phyloP scores from a whole-genome alignment of 2,797 vertebrate species.

The Coranthus polyacanthus region DNA sequence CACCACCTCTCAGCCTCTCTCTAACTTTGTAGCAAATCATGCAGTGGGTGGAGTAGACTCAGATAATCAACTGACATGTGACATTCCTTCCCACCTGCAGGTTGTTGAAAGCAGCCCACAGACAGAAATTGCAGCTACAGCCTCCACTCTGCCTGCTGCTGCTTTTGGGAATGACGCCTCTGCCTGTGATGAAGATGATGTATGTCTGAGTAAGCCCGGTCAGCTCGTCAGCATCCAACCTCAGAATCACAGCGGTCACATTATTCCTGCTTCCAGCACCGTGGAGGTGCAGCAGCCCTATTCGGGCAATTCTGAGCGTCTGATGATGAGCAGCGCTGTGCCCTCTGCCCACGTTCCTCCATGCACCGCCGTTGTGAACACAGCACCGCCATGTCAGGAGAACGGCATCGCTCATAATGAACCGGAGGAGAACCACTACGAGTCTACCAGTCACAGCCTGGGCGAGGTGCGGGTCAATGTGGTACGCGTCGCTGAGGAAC shows the following conservation, averaged over 20 bases:
- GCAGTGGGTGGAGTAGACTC: background rate
- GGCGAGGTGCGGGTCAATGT: conserved; percentile 45
- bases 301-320: conserved; percentile 56
- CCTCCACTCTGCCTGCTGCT: background rate
- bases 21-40: too few species aligned
- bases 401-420: conserved; percentile 55
- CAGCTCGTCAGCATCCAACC: conserved; percentile 54
- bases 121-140: conserved; percentile 1
- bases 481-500: conserved; percentile 50
- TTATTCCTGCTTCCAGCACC: background rate
- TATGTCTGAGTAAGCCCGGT: conserved; percentile 76
- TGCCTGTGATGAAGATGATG: conserved; percentile 1
- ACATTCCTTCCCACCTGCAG: conserved; percentile 49
- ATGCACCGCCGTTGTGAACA: background rate
- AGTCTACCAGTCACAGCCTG: conserved; percentile 58
- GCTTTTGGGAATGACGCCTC: background rate
- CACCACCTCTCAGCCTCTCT: too few species aligned
- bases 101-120: conserved; percentile 22
- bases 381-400: conserved; percentile 39
- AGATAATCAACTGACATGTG: background rate
- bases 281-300: conserved; percentile 30
- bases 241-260: background rate
- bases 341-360: background rate
- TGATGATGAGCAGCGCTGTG: conserved; percentile 66
- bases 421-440: conserved; percentile 78